Conservation (phyloP, 1,140 invertebrate genomes). For the Caenorhabditis tropicalis region DNA sequence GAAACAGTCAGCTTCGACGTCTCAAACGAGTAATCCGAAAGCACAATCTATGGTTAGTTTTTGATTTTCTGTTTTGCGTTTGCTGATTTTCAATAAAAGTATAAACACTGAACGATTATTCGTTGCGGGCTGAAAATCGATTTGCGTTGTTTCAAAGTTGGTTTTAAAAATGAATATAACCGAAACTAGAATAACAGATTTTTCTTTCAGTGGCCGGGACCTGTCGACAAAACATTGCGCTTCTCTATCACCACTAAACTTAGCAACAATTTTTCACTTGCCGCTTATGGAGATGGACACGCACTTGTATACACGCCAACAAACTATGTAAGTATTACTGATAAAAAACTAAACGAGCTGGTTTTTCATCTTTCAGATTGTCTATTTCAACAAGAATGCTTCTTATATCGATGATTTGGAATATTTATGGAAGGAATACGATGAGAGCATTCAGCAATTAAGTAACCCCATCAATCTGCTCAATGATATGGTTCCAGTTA, state of each 20-base stretch:
- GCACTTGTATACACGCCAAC: slow-evolving; percentile 3
- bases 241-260: neutral
- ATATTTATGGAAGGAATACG: slow-evolving; percentile 33
- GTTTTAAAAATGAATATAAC: no score
- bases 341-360: neutral
- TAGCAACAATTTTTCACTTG: neutral
- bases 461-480: neutral
- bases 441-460: neutral
- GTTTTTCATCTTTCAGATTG: neutral
- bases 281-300: neutral
- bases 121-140: no score
- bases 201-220: slow-evolving; percentile 3
- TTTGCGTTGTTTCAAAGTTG: no score
- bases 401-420: neutral
- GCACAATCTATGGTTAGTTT: neutral
- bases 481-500: neutral
- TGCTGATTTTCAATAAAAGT: neutral
- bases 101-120: no score
- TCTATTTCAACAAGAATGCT: neutral
- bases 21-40: neutral
- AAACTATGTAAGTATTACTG: neutral
- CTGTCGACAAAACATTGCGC: neutral
- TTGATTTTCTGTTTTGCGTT: neutral
- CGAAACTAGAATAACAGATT: no score
- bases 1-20: neutral